Conservation (phyloP, 2,797 vertebrate species). For the Yasuhikotakia modesta region DNA sequence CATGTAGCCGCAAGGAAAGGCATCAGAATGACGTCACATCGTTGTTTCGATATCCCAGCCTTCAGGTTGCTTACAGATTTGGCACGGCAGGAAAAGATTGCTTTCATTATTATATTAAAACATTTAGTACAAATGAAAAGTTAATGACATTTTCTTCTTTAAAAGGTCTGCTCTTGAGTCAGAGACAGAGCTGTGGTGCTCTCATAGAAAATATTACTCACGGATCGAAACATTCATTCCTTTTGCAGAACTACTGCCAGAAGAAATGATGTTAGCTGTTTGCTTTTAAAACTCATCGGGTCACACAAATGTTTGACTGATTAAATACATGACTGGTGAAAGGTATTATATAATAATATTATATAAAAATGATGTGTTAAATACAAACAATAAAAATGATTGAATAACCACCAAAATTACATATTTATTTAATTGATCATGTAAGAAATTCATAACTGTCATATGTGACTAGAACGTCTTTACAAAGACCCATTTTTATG, state of each 20-base stretch:
- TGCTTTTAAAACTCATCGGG: constrained; percentile 43
- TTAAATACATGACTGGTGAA: constrained; percentile 1
- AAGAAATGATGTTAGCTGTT: constrained; percentile 72
- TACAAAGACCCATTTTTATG: neutral
- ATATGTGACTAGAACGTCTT: neutral
- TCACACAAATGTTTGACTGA: constrained; percentile 25
- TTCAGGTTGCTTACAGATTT: constrained; percentile 3
- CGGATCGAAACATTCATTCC: constrained; percentile 66
- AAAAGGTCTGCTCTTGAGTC: constrained; percentile 23
- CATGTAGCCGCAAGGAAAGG: too few relatives aligned
- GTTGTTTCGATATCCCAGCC: neutral
- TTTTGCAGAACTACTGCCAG: constrained; percentile 55
- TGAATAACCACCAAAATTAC: neutral
- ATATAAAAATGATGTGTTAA: neutral
- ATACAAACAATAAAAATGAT: neutral
- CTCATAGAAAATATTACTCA: constrained; percentile 63
- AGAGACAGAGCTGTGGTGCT: constrained; percentile 57
- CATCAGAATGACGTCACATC: neutral
- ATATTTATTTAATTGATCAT: neutral
- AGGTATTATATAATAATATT: neutral
- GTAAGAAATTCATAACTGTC: neutral
- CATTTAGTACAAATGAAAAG: neutral
- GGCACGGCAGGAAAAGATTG: neutral
- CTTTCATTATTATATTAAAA: constrained; percentile 14
- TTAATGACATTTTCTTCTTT: constrained; percentile 11